phyloP scores from a whole-genome alignment of 2,888 invertebrate genomes.

The Polydrusus tereticollis region DNA sequence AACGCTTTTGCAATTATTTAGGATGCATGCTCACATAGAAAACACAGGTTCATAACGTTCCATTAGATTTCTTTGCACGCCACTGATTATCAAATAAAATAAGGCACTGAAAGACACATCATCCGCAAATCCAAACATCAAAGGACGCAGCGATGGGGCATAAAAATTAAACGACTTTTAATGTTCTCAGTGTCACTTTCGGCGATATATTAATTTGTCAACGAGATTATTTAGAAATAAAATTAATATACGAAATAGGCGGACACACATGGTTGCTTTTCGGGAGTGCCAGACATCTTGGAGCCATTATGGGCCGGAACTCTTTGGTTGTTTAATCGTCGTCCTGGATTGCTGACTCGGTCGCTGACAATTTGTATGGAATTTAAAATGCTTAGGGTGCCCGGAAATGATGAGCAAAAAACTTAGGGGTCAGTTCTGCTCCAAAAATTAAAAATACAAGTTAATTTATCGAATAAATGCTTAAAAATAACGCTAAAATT shows the following conservation, averaged over 20 bases:
- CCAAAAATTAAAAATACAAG: no score
- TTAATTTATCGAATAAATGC: no score
- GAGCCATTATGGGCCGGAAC: constrained; percentile 43
- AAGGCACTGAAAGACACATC: constrained; percentile 5
- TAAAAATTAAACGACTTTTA: constrained; percentile 34
- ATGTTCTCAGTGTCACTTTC: constrained; percentile 20
- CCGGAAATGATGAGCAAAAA: no score
- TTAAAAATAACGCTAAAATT: no score
- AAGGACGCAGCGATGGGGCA: constrained; percentile 12
- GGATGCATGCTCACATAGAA: background rate
- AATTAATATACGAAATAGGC: constrained; percentile 21
- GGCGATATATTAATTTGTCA: constrained; percentile 42
- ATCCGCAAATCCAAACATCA: constrained; percentile 30
- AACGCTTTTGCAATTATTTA: no score
- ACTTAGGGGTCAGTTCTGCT: no score
- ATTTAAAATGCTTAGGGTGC: no score
- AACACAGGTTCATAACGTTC: background rate
- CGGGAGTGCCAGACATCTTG: constrained; percentile 32
- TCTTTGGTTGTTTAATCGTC: constrained; percentile 25
- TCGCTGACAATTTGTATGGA: no score
- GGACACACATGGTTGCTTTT: constrained; percentile 9
- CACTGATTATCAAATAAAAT: background rate
- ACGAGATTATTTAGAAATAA: constrained; percentile 32
- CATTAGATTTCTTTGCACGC: background rate
- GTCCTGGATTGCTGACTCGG: background rate